Conservation (phyloP, 1,140 invertebrate species). For the Brachionus paranguensis region DNA sequence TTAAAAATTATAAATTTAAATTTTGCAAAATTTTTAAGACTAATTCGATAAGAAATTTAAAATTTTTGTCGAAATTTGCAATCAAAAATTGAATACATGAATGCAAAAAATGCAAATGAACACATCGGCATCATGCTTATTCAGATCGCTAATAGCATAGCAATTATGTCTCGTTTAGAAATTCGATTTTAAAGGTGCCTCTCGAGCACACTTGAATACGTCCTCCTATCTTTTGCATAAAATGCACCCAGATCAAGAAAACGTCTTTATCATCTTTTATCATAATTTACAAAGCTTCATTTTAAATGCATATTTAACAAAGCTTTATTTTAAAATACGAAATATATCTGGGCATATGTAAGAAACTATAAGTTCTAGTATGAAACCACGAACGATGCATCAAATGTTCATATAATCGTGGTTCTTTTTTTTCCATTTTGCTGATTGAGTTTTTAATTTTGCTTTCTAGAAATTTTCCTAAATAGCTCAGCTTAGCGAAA, state of each 20-base stretch:
- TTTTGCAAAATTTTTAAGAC: background rate
- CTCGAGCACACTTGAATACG: background rate
- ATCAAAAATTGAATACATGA: background rate
- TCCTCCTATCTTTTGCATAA: background rate
- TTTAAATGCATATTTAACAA: background rate
- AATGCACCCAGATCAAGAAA: background rate
- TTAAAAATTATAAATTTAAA: background rate
- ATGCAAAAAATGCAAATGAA: background rate
- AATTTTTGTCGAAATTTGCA: background rate
- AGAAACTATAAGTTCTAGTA: background rate
- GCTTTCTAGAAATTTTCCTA: constrained; percentile 10
- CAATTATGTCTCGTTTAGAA: background rate
- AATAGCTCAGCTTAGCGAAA: constrained; percentile 30
- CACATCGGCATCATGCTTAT: background rate
- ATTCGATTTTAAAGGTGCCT: background rate
- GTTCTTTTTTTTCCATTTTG: constrained; percentile 11
- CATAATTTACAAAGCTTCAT: background rate
- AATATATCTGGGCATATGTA: background rate
- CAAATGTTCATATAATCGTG: constrained; percentile 34
- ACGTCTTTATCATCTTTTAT: background rate
- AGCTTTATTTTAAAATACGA: background rate
- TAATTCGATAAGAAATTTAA: background rate
- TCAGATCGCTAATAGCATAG: background rate
- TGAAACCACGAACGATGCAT: constrained; percentile 28
- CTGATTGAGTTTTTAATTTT: constrained; percentile 33